These are phyloP conservation scores for Furcula furcula DNA, from an alignment of 2,888 invertebrate genomes.

Conservation along the genomic window DNA sequence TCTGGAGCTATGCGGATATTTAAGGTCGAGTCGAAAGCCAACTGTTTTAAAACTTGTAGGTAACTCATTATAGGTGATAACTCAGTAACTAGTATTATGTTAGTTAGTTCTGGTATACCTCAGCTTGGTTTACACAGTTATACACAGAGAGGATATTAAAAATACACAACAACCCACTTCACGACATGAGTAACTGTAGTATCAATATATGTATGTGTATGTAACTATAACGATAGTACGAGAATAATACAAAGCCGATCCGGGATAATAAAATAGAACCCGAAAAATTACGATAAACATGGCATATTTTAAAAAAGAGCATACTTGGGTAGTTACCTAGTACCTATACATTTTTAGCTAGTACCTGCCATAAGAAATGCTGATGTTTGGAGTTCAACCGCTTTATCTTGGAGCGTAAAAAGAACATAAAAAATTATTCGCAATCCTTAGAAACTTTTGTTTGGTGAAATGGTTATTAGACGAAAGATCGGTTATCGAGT, in stretches of 20 bases:
- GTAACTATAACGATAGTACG: too few relatives aligned
- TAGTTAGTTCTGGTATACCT: too few relatives aligned
- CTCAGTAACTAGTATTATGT: too few relatives aligned
- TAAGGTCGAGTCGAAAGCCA: too few relatives aligned
- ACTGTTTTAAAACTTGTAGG: too few relatives aligned
- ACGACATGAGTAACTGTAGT: not conserved
- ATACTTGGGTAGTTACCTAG: too few relatives aligned
- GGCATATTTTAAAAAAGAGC: too few relatives aligned
- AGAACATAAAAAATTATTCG: constrained; percentile 25
- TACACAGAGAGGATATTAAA: not conserved
- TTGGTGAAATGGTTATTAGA: constrained; percentile 19
- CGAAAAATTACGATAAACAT: not conserved
- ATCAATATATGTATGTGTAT: not conserved
- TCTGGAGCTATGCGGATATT: too few relatives aligned
- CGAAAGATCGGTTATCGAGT: constrained; percentile 15
- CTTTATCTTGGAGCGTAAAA: constrained; percentile 16
- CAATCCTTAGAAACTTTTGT: constrained; percentile 25
- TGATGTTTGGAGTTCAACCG: constrained; percentile 9
- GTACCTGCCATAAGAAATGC: constrained; percentile 13
- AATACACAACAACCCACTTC: not conserved
- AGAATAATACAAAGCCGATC: not conserved
- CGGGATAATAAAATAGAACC: not conserved
- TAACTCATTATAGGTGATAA: too few relatives aligned
- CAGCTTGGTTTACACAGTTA: too few relatives aligned
- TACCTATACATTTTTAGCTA: not conserved